Conservation (phyloP, 2,888 invertebrate species). For the Halictus quadricinctus region DNA sequence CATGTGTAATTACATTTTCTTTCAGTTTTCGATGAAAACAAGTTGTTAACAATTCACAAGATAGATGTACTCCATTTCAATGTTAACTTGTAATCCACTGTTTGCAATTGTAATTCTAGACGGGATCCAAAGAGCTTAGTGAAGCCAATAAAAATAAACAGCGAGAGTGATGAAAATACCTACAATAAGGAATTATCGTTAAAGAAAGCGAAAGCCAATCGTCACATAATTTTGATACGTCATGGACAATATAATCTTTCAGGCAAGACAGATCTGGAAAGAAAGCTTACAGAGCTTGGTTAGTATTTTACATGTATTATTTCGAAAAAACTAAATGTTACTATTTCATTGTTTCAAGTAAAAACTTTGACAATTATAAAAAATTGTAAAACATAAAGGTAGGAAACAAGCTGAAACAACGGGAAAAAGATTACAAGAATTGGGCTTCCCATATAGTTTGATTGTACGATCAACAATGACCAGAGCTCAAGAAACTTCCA, state of each 20-base stretch:
- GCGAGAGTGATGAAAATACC: constrained; percentile 86
- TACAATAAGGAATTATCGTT: constrained; percentile 87
- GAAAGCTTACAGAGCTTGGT: constrained; percentile 92
- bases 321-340: not conserved
- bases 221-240: constrained; percentile 95
- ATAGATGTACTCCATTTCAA: not conserved
- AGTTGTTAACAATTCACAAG: not conserved
- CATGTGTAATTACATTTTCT: constrained; percentile 5
- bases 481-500: constrained; percentile 95
- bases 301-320: constrained; percentile 65
- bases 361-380: not conserved
- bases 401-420: constrained; percentile 93
- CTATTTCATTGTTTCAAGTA: not conserved
- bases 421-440: constrained; percentile 90
- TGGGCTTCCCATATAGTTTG: constrained; percentile 90
- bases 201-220: constrained; percentile 85
- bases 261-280: constrained; percentile 88
- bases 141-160: constrained; percentile 84
- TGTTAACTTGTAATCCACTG: not conserved
- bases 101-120: constrained; percentile 81
- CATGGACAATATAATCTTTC: constrained; percentile 96
- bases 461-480: constrained; percentile 96
- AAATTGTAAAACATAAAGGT: constrained; percentile 83
- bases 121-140: constrained; percentile 89
- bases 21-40: not conserved